Evolutionary conservation across 2,113 vertebrate genomes (phyloP), one percentile per base, ranked within the genome.

Genomic region (Rhinolophus sinicus): DNA sequence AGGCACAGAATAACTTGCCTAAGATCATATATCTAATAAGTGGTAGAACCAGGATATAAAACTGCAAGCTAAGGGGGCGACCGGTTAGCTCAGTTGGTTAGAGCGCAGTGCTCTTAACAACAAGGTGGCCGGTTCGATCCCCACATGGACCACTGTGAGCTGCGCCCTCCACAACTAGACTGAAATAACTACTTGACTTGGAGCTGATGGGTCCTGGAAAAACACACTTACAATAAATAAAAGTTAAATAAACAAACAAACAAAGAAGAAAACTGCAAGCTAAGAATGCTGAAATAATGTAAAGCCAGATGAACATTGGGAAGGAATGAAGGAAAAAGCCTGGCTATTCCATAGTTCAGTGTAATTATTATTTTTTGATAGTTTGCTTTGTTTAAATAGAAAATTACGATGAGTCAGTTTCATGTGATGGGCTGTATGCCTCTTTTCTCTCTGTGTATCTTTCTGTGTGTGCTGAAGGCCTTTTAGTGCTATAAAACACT

Each of bases 401-500:
- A 93, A 93, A 82, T 85, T 60, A 47, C 54, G 52, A 65, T 88
- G 89, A 96, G 67, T 88, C 58, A 60, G 1, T 75, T 38, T 56
- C 58, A 44, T 22, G 21, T n/a, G 28, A 54, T 85, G 62, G 14
- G 54, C 13, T 69, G 1, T 67, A 3, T 56, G 38, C 35, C 52
- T 80, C 12, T 50, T 62, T 28, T 52, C 56, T 70, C 15, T 35
- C 18, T 50, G 2, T 52, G 4, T 92, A 10, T 52, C 47, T 84
- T 44, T 96, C 1, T 50, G 52, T 64, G 6, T 78, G 19, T 44
- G 22, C 14, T 80, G 44, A 92, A 64, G 44, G 10, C 35, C 50
- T 96, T 93, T 93, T 40, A 73, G 76, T 75, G 38, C 28, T 72
- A 67, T 88, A 40, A 88, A 80, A 92, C 38, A 94, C 40, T 89